Conservation (phyloP, 2,113 vertebrate species). For the Euleptes europaea region DNA sequence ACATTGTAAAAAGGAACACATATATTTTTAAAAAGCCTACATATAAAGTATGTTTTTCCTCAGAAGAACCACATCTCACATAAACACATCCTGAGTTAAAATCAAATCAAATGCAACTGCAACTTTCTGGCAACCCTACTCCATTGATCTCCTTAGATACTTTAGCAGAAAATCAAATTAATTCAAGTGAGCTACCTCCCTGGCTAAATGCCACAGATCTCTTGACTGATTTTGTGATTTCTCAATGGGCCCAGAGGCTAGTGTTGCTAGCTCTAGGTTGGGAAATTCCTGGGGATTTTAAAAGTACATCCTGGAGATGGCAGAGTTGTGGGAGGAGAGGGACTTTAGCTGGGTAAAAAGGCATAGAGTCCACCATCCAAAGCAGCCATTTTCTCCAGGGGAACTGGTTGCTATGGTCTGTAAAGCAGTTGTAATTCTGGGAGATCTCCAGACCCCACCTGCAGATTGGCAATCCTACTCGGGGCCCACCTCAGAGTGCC, state of each 20-base stretch:
- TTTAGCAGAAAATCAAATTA: neutral
- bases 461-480: too few species aligned
- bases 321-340: too few species aligned
- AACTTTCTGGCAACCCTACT: neutral
- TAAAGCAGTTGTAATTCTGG: too few species aligned
- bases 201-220: neutral
- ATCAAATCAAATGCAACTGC: neutral
- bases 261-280: too few species aligned
- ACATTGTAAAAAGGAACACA: neutral
- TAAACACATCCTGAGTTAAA: neutral
- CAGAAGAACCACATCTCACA: neutral
- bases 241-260: neutral
- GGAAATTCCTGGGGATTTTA: too few species aligned
- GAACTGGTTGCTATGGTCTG: too few species aligned
- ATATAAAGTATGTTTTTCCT: neutral
- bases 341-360: too few species aligned
- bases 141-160: neutral
- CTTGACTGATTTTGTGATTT: neutral
- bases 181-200: neutral
- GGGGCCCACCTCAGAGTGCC: neutral
- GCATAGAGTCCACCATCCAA: too few species aligned
- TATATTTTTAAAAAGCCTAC: constrained; percentile 6
- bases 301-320: too few species aligned
- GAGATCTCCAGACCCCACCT: too few species aligned
- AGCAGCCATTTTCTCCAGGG: too few species aligned